Evolutionary conservation across 2,113 vertebrate species (phyloP).

Genomic region (Takifugu flavidus): DNA sequence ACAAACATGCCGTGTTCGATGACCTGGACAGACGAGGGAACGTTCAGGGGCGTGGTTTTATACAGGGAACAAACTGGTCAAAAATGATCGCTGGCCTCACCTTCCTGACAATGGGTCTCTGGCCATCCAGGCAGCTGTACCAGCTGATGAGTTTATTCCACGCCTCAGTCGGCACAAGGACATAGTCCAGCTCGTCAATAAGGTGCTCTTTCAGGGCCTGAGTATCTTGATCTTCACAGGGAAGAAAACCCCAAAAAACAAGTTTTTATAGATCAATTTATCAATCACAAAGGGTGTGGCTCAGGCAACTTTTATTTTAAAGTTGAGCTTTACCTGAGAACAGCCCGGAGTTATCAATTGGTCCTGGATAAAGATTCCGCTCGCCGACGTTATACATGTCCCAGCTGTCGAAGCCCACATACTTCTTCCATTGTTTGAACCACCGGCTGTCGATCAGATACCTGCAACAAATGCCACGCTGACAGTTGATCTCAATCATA

Average conservation of each 20-base stretch:
- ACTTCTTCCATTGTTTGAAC: slow-evolving; percentile 99
- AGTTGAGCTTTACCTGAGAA: slow-evolving; percentile 80
- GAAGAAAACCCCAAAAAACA: slow-evolving; percentile 2
- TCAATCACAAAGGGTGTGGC: no score
- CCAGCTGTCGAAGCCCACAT: slow-evolving; percentile 95
- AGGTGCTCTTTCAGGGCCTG: slow-evolving; percentile 91
- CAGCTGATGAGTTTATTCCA: slow-evolving; percentile 90
- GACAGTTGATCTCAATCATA: slow-evolving; percentile 3
- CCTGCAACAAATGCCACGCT: slow-evolving; percentile 45
- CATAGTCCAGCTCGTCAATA: slow-evolving; percentile 94
- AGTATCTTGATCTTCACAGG: slow-evolving; percentile 81
- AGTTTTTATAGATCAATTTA: no score
- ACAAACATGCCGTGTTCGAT: slow-evolving; percentile 97
- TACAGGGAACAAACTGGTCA: neutral
- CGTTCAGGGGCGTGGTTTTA: neutral
- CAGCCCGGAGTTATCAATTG: slow-evolving; percentile 93
- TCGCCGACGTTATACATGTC: slow-evolving; percentile 90
- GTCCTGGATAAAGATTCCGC: slow-evolving; percentile 85
- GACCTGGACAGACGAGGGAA: slow-evolving; percentile 74
- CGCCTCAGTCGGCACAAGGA: slow-evolving; percentile 89
- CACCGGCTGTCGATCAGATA: slow-evolving; percentile 90
- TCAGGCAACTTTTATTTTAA: neutral
- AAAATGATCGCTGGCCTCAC: slow-evolving; percentile 57
- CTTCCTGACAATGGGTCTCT: slow-evolving; percentile 91
- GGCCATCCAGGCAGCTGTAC: slow-evolving; percentile 88